Percentiles rank a stretch among this genome's conserved stretches.
These are phyloP conservation scores for Epinephelus moara DNA, from an alignment of 2,113 vertebrate genomes.

Conservation along the genomic window DNA sequence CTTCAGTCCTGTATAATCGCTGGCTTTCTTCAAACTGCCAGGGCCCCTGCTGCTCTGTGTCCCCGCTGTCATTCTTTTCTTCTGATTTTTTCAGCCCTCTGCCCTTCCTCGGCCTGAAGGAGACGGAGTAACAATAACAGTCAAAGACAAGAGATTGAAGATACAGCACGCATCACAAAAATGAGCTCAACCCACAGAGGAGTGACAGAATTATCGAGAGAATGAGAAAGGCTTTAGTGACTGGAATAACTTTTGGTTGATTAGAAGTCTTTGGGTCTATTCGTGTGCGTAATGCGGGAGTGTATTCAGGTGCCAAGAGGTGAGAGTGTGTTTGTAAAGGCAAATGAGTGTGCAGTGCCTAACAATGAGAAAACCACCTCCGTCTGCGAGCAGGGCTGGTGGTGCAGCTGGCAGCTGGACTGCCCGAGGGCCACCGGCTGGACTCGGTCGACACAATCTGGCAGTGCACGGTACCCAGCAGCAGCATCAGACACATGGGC, in stretches of 20 bases:
- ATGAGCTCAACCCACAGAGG: slow-evolving; percentile 1
- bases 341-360: slow-evolving; percentile 39
- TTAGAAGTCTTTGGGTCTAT: neutral
- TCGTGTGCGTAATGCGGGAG: slow-evolving; percentile 9
- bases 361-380: slow-evolving; percentile 85
- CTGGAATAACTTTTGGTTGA: neutral
- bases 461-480: slow-evolving; percentile 98
- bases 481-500: slow-evolving; percentile 96
- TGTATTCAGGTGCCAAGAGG: slow-evolving; percentile 35
- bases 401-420: slow-evolving; percentile 74
- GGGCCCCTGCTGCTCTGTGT: slow-evolving; percentile 49
- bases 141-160: neutral
- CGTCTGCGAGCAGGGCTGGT: slow-evolving; percentile 87
- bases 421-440: slow-evolving; percentile 78
- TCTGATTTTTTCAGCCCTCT: slow-evolving; percentile 76
- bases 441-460: slow-evolving; percentile 97
- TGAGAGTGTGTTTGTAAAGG: slow-evolving; percentile 30
- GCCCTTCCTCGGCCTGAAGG: slow-evolving; percentile 80
- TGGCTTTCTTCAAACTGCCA: slow-evolving; percentile 72
- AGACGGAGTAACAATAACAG: slow-evolving; percentile 14
- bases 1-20: slow-evolving; percentile 59
- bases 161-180: neutral
- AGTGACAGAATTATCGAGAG: neutral
- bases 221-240: neutral
- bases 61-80: slow-evolving; percentile 60